Conservation (phyloP, 2,888 invertebrate genomes). For the Boloria euphrosyne region DNA sequence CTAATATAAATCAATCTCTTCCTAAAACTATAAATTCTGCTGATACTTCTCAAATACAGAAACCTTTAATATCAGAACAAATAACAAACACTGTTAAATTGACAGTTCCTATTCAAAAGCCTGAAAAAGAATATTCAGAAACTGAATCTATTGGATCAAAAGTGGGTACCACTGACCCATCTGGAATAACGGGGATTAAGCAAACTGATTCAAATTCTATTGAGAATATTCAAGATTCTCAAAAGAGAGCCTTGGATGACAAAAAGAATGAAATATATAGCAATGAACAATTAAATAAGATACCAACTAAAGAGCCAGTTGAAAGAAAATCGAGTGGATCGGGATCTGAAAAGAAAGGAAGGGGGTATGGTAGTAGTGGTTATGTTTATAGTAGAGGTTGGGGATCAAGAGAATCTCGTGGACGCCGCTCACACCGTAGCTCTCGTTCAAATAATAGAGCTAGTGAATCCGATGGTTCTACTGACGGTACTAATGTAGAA, state of each 20-base stretch:
- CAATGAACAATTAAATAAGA: conserved; percentile 70
- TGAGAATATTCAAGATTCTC: conserved; percentile 59
- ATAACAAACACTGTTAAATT: conserved; percentile 51
- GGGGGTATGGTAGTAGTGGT: conserved; percentile 69
- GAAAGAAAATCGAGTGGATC: conserved; percentile 75
- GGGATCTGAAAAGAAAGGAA: conserved; percentile 78
- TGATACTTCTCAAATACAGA: conserved; percentile 59
- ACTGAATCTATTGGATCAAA: conserved; percentile 64
- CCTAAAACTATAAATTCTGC: conserved; percentile 45
- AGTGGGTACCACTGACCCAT: conserved; percentile 57
- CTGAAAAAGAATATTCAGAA: conserved; percentile 69
- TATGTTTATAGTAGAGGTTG: conserved; percentile 77
- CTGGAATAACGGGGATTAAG: conserved; percentile 51
- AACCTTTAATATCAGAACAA: conserved; percentile 55
- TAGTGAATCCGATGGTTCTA: conserved; percentile 89
- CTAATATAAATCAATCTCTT: conserved; percentile 52
- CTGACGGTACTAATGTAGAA: conserved; percentile 84
- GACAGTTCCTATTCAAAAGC: conserved; percentile 58
- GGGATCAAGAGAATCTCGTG: conserved; percentile 76
- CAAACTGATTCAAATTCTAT: conserved; percentile 53
- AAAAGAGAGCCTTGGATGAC: conserved; percentile 61
- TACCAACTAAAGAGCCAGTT: conserved; percentile 73
- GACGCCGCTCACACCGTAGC: conserved; percentile 75
- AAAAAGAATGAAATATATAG: conserved; percentile 64
- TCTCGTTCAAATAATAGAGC: conserved; percentile 75